Conservation (phyloP, 2,888 invertebrate genomes). For the Drosophila hawaiiensis region DNA sequence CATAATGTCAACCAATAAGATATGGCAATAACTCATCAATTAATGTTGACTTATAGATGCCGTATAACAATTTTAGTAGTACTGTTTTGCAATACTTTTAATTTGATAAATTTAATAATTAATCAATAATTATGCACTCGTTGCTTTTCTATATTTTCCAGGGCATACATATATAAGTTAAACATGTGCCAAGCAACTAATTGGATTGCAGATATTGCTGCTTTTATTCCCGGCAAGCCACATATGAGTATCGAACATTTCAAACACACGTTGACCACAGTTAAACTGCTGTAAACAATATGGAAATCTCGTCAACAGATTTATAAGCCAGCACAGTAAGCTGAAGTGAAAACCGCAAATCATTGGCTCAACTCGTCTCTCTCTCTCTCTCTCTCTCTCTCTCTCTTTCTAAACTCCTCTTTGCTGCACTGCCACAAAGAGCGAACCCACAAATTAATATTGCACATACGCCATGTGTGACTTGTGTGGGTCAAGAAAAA, state of each 20-base stretch:
- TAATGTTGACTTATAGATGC: conserved; percentile 2
- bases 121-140: neutral
- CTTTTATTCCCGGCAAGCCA: conserved; percentile 26
- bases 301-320: conserved; percentile 37
- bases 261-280: conserved; percentile 57
- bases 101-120: neutral
- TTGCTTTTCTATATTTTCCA: too few species aligned
- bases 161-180: neutral
- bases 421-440: neutral
- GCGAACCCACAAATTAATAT: conserved; percentile 27
- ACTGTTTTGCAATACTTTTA: neutral
- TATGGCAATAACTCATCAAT: neutral
- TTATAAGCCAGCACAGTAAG: conserved; percentile 34
- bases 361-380: conserved; percentile 30
- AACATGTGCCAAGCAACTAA: neutral
- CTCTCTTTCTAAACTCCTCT: neutral
- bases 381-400: neutral
- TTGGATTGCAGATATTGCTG: conserved; percentile 15
- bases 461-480: conserved; percentile 30
- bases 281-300: conserved; percentile 61
- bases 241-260: conserved; percentile 33
- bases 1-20: conserved; percentile 50
- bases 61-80: neutral
- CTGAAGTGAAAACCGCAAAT: conserved; percentile 47
- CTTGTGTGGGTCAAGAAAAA: conserved; percentile 4